Evolutionary conservation across 2,888 invertebrate genomes (phyloP).

Genomic region (Chromoteleia sp.): DNA sequence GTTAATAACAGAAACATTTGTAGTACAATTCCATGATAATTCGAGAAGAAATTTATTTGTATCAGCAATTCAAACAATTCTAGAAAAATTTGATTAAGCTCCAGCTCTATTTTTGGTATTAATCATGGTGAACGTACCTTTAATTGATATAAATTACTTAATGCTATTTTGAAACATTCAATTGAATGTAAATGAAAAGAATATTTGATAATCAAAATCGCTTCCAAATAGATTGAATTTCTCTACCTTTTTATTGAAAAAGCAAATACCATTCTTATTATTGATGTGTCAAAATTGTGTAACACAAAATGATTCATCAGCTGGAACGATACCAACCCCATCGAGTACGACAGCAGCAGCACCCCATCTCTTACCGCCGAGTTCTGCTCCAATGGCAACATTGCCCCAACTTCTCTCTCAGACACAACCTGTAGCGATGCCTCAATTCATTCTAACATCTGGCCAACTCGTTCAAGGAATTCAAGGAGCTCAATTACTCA

Average conservation of each 20-base stretch:
- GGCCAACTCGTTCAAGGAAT: slow-evolving; percentile 97
- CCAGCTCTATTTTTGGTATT: too few species aligned
- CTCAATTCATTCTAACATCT: slow-evolving; percentile 95
- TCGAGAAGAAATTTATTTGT: too few species aligned
- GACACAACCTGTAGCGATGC: slow-evolving; percentile 90
- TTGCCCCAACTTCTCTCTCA: slow-evolving; percentile 87
- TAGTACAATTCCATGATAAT: too few species aligned
- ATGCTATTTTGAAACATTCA: background rate
- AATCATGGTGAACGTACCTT: too few species aligned
- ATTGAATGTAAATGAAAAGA: background rate
- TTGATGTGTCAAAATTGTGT: slow-evolving; percentile 55
- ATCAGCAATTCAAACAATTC: too few species aligned
- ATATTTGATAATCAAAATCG: background rate
- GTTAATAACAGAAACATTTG: slow-evolving; percentile 30
- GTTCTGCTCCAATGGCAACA: slow-evolving; percentile 86
- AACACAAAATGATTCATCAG: slow-evolving; percentile 72
- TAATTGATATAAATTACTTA: background rate
- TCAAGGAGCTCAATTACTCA: slow-evolving; percentile 96
- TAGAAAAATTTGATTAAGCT: too few species aligned
- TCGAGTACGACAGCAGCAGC: slow-evolving; percentile 82
- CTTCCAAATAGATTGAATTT: slow-evolving; percentile 11
- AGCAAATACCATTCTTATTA: slow-evolving; percentile 35
- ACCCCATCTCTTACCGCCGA: slow-evolving; percentile 81
- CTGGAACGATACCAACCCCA: slow-evolving; percentile 82
- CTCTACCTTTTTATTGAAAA: slow-evolving; percentile 22